phyloP scores from a whole-genome alignment of 2,888 invertebrate species.

The Serripes groenlandicus region DNA sequence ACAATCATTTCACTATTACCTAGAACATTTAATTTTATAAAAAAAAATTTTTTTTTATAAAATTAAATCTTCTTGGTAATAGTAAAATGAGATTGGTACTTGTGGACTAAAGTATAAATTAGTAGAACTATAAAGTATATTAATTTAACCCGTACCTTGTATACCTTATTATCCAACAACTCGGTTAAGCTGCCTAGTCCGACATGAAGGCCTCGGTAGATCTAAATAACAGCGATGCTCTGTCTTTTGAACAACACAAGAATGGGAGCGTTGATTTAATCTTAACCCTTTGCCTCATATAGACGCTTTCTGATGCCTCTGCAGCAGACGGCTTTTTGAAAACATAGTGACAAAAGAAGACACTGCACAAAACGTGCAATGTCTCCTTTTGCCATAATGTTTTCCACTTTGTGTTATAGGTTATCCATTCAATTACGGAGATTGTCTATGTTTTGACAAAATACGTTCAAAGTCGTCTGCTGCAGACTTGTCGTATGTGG shows the following conservation, averaged over 20 bases:
- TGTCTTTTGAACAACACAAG: too few species aligned
- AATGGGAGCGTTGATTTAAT: neutral
- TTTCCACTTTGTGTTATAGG: neutral
- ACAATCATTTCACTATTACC: too few species aligned
- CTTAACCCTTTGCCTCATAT: neutral
- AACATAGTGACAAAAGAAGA: neutral
- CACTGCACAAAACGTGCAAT: neutral
- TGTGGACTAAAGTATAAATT: slow-evolving; percentile 33
- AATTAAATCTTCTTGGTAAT: too few species aligned
- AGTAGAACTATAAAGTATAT: slow-evolving; percentile 23
- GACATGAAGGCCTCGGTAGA: slow-evolving; percentile 15
- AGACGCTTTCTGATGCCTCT: neutral
- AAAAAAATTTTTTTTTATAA: too few species aligned
- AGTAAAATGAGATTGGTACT: too few species aligned
- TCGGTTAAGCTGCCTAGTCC: neutral
- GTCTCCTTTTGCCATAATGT: neutral
- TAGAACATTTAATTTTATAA: too few species aligned
- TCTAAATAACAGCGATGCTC: too few species aligned
- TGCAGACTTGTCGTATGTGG: neutral
- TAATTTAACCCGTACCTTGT: too few species aligned
- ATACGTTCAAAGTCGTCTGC: neutral
- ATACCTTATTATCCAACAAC: too few species aligned
- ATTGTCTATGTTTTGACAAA: too few species aligned
- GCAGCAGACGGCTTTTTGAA: neutral
- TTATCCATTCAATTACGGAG: neutral